Conservation (phyloP, 2,797 vertebrate species). For the Falco peregrinus region DNA sequence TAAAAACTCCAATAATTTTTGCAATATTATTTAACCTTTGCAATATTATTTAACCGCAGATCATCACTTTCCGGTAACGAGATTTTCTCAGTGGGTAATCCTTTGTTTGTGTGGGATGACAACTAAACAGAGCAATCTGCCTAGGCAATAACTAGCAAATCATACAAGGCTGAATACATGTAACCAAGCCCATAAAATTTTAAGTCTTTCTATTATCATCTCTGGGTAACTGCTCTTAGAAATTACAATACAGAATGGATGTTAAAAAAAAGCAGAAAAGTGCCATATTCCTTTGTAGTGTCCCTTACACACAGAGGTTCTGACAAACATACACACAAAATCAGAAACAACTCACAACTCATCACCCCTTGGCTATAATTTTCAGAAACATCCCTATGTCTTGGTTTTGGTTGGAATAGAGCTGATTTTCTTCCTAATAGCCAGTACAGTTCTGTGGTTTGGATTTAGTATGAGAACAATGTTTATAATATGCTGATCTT, state of each 20-base stretch:
- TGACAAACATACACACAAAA: neutral
- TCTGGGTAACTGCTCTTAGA: neutral
- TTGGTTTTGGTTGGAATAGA: no score
- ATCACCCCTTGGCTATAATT: neutral
- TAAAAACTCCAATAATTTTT: neutral
- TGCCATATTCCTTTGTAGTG: neutral
- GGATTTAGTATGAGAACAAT: no score
- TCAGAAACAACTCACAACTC: neutral
- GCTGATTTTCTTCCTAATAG: no score
- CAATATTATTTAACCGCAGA: neutral
- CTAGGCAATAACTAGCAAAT: neutral
- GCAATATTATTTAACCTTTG: neutral
- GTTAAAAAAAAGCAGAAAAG: neutral
- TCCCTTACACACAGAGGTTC: neutral
- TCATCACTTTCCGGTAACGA: neutral
- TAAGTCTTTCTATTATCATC: neutral
- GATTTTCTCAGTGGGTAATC: neutral
- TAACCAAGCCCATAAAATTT: neutral
- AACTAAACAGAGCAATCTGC: neutral
- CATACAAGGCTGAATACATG: neutral
- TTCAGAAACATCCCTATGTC: neutral
- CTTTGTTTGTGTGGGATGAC: neutral
- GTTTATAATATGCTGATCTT: no score
- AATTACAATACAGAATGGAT: neutral
- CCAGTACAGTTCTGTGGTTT: no score